Conservation (phyloP, 1,140 invertebrate genomes). For the Listronotus oregonensis region DNA sequence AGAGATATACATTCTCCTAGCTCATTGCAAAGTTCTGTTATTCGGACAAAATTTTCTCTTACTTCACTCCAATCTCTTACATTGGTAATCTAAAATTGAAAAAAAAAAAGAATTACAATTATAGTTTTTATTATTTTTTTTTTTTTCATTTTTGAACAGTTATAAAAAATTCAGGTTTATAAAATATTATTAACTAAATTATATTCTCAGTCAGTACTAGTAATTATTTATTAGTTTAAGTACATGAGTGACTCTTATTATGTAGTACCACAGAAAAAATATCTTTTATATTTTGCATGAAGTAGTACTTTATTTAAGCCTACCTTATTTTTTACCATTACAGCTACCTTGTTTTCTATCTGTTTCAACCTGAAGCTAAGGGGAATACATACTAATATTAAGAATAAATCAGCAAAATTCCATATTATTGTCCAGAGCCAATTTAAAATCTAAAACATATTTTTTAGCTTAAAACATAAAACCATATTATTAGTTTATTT, state of each 20-base stretch:
- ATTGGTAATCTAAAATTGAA: constrained; percentile 4
- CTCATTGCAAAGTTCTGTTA: constrained; percentile 20
- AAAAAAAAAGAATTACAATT: not conserved
- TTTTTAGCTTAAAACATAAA: no score
- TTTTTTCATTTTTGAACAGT: no score
- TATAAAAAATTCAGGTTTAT: no score
- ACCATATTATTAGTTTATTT: no score
- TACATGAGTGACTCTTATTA: no score
- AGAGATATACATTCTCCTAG: constrained; percentile 22
- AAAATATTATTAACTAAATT: no score
- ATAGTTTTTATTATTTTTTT: no score
- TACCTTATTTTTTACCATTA: constrained; percentile 16
- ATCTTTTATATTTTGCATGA: no score
- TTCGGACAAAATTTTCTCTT: constrained; percentile 18
- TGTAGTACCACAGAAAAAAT: no score
- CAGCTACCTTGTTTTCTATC: constrained; percentile 9
- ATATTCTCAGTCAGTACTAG: no score
- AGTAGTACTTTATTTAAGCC: no score
- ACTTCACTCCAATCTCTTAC: constrained; percentile 16
- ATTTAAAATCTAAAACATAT: constrained; percentile 18
- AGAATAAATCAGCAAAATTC: constrained; percentile 18
- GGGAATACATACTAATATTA: constrained; percentile 14
- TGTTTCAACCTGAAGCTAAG: constrained; percentile 17
- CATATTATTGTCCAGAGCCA: constrained; percentile 20
- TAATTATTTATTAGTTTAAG: no score